These are phyloP conservation scores for Falco rusticolus DNA, from an alignment of 2,797 vertebrate species.

Conservation along the genomic window DNA sequence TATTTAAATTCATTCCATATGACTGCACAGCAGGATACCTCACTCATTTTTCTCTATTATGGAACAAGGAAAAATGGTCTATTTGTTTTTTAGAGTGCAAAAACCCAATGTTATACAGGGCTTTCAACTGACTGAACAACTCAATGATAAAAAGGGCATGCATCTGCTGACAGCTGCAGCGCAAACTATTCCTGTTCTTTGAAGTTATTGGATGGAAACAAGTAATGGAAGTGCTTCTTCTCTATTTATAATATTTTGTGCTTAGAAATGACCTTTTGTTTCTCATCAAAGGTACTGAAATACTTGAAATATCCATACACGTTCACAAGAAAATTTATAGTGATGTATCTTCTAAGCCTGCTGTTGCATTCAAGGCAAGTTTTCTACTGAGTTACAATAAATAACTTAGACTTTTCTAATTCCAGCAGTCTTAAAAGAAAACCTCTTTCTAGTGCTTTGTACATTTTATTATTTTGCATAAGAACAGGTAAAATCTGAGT, in stretches of 20 bases:
- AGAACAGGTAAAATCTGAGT: background rate
- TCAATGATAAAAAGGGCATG: background rate
- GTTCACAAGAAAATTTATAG: background rate
- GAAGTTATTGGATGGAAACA: background rate
- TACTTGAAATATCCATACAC: background rate
- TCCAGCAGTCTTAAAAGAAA: background rate
- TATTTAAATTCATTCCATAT: background rate
- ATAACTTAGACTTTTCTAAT: background rate
- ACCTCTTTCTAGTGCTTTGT: background rate
- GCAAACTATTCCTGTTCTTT: background rate
- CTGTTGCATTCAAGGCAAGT: background rate
- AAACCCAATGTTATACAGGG: background rate
- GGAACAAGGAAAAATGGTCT: background rate
- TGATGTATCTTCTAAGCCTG: background rate
- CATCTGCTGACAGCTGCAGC: background rate
- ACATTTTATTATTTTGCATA: background rate
- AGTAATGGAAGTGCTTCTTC: background rate
- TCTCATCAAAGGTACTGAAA: background rate
- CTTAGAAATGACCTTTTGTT: slow-evolving; percentile 10
- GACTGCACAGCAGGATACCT: background rate
- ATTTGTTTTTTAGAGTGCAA: background rate
- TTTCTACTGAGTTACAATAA: background rate
- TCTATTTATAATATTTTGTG: background rate
- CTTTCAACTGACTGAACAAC: slow-evolving; percentile 1
- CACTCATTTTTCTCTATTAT: background rate